Conservation (phyloP, 2,113 vertebrate genomes). For the Ploceus nigricollis region DNA sequence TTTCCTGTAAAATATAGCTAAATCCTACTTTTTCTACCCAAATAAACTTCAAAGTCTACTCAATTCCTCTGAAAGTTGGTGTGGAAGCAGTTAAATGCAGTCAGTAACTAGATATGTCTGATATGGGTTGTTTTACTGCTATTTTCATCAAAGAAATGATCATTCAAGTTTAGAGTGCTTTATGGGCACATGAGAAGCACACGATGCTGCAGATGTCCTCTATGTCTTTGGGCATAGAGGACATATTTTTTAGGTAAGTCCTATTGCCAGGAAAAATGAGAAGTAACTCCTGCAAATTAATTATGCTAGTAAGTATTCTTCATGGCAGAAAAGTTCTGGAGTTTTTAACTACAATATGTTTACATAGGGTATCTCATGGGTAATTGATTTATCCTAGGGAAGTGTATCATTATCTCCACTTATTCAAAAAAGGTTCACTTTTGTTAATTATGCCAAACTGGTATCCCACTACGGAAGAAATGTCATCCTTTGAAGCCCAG, state of each 20-base stretch:
- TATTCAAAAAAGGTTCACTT: neutral
- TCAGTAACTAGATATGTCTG: neutral
- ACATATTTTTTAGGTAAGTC: neutral
- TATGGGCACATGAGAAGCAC: neutral
- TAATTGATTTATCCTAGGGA: neutral
- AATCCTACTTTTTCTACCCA: neutral
- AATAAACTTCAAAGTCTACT: neutral
- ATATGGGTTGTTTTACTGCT: neutral
- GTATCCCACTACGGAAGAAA: neutral
- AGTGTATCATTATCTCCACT: neutral
- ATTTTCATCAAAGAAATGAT: neutral
- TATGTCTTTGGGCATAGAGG: neutral
- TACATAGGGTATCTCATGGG: neutral
- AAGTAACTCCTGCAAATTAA: neutral
- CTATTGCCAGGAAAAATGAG: neutral
- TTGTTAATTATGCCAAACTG: neutral
- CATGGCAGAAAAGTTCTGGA: neutral
- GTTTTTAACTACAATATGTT: neutral
- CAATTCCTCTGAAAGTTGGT: neutral
- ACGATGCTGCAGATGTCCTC: neutral
- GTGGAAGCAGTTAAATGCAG: neutral
- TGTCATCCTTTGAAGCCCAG: neutral
- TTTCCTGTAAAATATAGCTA: neutral
- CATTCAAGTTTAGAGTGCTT: neutral
- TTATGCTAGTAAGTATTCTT: neutral